A percentile compares a stretch with the other conserved stretches of the same genome.
Evolutionary conservation across 2,797 vertebrate species (phyloP).

Genomic region (Tinamus major): DNA sequence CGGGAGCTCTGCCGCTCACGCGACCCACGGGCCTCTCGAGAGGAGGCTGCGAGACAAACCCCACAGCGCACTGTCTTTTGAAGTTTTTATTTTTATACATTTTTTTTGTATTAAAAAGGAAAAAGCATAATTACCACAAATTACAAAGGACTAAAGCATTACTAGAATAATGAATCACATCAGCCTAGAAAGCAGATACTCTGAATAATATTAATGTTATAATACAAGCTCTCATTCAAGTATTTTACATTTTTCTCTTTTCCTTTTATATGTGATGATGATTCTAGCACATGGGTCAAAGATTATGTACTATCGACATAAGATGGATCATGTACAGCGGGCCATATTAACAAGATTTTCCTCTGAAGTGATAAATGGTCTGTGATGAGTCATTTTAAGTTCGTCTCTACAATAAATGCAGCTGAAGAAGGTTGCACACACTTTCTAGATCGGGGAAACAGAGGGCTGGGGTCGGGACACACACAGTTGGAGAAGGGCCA

Average conservation of each 20-base stretch:
- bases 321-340: slow-evolving; percentile 88
- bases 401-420: slow-evolving; percentile 74
- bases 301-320: slow-evolving; percentile 88
- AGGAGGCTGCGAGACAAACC: neutral
- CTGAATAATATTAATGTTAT: slow-evolving; percentile 99
- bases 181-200: slow-evolving; percentile 99
- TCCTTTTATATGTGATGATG: slow-evolving; percentile 88
- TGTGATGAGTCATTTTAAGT: slow-evolving; percentile 72
- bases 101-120: slow-evolving; percentile 98
- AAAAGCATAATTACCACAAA: slow-evolving; percentile 99
- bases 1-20: neutral
- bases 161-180: slow-evolving; percentile 97
- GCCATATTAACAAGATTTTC: slow-evolving; percentile 78
- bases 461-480: slow-evolving; percentile 59
- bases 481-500: slow-evolving; percentile 48
- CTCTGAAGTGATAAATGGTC: slow-evolving; percentile 78
- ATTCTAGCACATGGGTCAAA: slow-evolving; percentile 89
- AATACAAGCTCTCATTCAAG: slow-evolving; percentile 99
- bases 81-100: slow-evolving; percentile 97
- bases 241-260: slow-evolving; percentile 96
- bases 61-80: slow-evolving; percentile 78
- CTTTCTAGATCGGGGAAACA: slow-evolving; percentile 65
- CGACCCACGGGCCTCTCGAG: neutral
- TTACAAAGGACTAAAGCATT: slow-evolving; percentile 99
- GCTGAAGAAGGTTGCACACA: slow-evolving; percentile 78